Conservation (phyloP, 2,888 invertebrate genomes). For the Euclidia mi region DNA sequence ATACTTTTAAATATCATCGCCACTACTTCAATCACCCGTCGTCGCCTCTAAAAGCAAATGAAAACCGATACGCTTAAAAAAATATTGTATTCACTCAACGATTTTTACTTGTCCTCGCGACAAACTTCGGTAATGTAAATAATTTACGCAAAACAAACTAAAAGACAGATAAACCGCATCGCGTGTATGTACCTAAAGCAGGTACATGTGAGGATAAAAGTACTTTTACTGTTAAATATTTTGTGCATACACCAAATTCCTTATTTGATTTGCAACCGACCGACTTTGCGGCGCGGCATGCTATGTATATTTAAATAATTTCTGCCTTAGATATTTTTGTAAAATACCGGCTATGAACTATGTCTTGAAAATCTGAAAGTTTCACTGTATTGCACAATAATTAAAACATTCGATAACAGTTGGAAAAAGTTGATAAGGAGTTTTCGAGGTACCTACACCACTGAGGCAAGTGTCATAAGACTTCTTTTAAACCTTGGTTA, state of each 20-base stretch:
- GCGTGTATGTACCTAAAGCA: not conserved
- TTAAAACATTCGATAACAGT: no score
- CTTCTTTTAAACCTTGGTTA: no score
- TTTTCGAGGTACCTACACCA: no score
- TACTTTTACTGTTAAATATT: slow-evolving; percentile 5
- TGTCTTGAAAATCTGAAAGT: no score
- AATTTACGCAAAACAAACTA: slow-evolving; percentile 50
- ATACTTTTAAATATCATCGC: no score
- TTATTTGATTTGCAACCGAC: not conserved
- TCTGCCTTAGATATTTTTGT: no score
- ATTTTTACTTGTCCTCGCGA: slow-evolving; percentile 45
- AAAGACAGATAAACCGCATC: slow-evolving; percentile 1
- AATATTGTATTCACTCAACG: slow-evolving; percentile 35
- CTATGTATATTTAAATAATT: no score
- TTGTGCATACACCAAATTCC: not conserved
- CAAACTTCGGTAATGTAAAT: slow-evolving; percentile 45
- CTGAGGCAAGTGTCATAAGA: no score
- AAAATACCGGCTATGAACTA: no score
- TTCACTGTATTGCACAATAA: no score
- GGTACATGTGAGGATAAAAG: slow-evolving; percentile 1
- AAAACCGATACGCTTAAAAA: slow-evolving; percentile 43
- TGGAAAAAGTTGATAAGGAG: no score
- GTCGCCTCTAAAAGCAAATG: slow-evolving; percentile 38
- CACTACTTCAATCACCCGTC: slow-evolving; percentile 26
- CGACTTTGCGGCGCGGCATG: no score